Conservation (phyloP, 2,113 vertebrate genomes). For the Ceyx melanurus region DNA sequence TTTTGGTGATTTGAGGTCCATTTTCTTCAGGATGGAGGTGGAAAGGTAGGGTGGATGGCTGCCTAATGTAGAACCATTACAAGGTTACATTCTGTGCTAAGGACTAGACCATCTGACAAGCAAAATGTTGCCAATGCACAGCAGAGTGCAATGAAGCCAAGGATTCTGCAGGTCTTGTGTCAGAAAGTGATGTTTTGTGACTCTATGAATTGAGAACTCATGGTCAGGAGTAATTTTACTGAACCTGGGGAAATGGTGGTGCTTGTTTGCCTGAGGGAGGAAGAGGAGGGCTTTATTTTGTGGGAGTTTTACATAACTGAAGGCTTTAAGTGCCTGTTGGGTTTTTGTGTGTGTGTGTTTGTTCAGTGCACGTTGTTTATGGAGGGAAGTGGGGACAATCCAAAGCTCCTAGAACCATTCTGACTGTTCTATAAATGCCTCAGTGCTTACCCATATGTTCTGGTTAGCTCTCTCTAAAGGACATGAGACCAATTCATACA, state of each 20-base stretch:
- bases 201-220: neutral
- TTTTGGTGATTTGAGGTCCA: neutral
- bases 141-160: neutral
- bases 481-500: neutral
- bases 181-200: neutral
- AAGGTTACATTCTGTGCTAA: neutral
- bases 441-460: neutral
- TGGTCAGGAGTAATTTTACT: neutral
- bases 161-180: neutral
- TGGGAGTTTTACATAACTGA: neutral
- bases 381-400: neutral
- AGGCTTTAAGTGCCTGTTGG: neutral
- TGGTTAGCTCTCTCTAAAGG: neutral
- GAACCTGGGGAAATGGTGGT: neutral
- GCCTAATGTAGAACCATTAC: neutral
- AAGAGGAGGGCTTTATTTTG: neutral
- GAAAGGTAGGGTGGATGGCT: neutral
- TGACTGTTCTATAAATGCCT: constrained; percentile 7
- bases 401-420: neutral
- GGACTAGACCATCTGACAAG: neutral
- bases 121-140: neutral
- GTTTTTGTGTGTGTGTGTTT: neutral
- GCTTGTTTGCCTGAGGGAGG: neutral
- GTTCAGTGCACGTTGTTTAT: neutral
- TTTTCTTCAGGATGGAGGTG: neutral